phyloP scores from a whole-genome alignment of 2,888 invertebrate species.

The Protodeltote pygarga region DNA sequence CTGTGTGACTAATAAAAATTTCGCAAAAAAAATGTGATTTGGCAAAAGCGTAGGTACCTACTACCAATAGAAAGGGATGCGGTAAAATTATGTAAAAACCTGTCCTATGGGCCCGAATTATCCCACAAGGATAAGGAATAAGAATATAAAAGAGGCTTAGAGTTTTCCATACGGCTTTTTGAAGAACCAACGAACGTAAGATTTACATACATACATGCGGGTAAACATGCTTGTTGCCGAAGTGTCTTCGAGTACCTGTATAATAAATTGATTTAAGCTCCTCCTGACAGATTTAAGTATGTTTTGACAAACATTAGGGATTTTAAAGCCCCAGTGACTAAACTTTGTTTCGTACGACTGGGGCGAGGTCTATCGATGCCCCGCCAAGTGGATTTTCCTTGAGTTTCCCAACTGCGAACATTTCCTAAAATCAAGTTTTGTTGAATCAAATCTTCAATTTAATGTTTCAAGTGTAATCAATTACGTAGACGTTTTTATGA shows the following conservation, averaged over 20 bases:
- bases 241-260: slow-evolving; percentile 79
- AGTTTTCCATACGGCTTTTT: slow-evolving; percentile 81
- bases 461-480: slow-evolving; percentile 22
- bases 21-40: slow-evolving; percentile 62
- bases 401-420: slow-evolving; percentile 59
- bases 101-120: slow-evolving; percentile 83
- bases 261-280: slow-evolving; percentile 86
- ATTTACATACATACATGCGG: slow-evolving; percentile 80
- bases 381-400: slow-evolving; percentile 63
- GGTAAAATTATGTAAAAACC: slow-evolving; percentile 85
- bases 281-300: slow-evolving; percentile 83
- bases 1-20: slow-evolving; percentile 69
- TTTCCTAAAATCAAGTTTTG: slow-evolving; percentile 26
- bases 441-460: slow-evolving; percentile 20
- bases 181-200: slow-evolving; percentile 77
- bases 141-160: slow-evolving; percentile 85
- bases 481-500: slow-evolving; percentile 8
- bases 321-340: slow-evolving; percentile 76
- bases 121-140: slow-evolving; percentile 83
- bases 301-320: slow-evolving; percentile 84
- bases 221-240: slow-evolving; percentile 75
- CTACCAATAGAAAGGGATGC: slow-evolving; percentile 74
- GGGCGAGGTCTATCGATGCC: slow-evolving; percentile 62
- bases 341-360: slow-evolving; percentile 73
- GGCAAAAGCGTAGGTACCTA: slow-evolving; percentile 53